Evolutionary conservation across 2,113 vertebrate species (phyloP).

Genomic region (Ailuropoda melanoleuca): DNA sequence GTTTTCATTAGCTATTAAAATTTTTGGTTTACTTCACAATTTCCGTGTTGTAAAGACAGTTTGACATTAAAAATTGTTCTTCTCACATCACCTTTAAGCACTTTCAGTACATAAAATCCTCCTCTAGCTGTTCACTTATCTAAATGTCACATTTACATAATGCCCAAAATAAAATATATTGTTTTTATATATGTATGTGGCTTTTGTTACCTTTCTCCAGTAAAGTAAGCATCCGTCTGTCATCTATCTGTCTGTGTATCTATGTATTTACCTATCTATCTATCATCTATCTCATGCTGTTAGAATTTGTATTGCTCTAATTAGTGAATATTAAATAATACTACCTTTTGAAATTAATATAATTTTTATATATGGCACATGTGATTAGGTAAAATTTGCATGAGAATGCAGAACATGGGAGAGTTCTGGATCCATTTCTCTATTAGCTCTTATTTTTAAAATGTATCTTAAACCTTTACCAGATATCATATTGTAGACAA

Average conservation of each 20-base stretch:
- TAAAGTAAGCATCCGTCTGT: background rate
- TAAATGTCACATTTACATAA: constrained; percentile 64
- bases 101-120: background rate
- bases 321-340: background rate
- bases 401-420: background rate
- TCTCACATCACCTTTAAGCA: background rate
- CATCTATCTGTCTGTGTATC: background rate
- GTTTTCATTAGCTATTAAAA: background rate
- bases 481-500: background rate
- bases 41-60: background rate
- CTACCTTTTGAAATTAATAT: background rate
- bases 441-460: background rate
- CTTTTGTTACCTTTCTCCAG: background rate
- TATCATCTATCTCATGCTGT: background rate
- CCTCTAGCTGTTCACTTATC: constrained; percentile 18
- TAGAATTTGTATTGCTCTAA: background rate
- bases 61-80: constrained; percentile 32
- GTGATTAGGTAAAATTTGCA: background rate
- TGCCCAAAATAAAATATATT: background rate
- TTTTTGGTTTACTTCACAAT: background rate
- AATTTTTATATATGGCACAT: background rate
- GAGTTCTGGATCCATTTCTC: background rate
- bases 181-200: background rate
- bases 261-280: background rate
- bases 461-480: background rate